Percentiles rank a stretch among this genome's conserved stretches.
phyloP scores from a whole-genome alignment of 2,113 vertebrate species.

The Octodon degus region DNA sequence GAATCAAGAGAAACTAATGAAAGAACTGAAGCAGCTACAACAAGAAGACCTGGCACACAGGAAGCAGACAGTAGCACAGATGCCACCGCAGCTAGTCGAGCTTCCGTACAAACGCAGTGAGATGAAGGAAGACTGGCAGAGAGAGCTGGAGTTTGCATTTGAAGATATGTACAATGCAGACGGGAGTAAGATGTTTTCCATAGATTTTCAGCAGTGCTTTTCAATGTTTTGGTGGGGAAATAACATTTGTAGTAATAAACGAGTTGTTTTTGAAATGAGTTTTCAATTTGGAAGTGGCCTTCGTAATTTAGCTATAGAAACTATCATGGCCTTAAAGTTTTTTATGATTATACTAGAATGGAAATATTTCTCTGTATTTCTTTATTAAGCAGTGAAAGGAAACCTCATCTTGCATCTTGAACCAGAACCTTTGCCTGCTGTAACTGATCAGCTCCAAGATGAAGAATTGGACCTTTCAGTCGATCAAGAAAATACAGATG shows the following conservation, averaged over 20 bases:
- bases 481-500: conserved; percentile 85
- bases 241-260: conserved; percentile 1
- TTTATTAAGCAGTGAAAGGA: conserved; percentile 89
- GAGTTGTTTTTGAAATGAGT: conserved; percentile 36
- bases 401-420: conserved; percentile 91
- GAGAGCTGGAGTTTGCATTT: conserved; percentile 94
- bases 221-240: conserved; percentile 4
- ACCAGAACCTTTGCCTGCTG: conserved; percentile 92
- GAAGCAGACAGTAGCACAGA: conserved; percentile 87
- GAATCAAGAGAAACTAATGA: conserved; percentile 91
- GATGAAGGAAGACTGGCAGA: conserved; percentile 91
- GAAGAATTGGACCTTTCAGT: conserved; percentile 93
- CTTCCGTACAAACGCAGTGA: conserved; percentile 89
- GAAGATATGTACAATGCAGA: conserved; percentile 94
- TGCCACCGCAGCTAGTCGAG: conserved; percentile 92
- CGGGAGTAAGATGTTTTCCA: conserved; percentile 87
- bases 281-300: conserved; percentile 15
- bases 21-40: conserved; percentile 93
- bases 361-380: conserved; percentile 47
- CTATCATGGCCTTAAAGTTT: background rate
- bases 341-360: conserved; percentile 50
- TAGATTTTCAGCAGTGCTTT: background rate
- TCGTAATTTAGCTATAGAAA: conserved; percentile 53
- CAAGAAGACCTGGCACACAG: conserved; percentile 90
- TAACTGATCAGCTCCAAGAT: conserved; percentile 86